These are phyloP conservation scores for Tychaedon coryphoeus DNA, from an alignment of 2,113 vertebrate species.

Conservation along the genomic window DNA sequence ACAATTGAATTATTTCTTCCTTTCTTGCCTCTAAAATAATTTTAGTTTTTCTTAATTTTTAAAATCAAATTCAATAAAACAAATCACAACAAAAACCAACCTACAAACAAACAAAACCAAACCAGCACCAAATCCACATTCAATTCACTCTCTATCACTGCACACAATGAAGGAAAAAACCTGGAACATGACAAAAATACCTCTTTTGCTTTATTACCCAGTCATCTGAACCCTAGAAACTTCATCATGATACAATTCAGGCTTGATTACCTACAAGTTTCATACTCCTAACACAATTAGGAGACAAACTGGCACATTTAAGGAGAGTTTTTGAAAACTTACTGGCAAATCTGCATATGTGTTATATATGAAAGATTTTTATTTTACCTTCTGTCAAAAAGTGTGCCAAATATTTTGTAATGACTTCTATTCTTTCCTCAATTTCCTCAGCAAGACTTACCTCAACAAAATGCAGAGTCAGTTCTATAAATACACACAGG, in stretches of 20 bases:
- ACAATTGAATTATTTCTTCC: background rate
- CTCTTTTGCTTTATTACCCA: background rate
- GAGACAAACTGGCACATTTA: background rate
- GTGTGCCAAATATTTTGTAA: background rate
- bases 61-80: background rate
- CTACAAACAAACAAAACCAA: background rate
- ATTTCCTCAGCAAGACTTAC: background rate
- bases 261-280: background rate
- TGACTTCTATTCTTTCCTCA: background rate
- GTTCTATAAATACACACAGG: background rate
- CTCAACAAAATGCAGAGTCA: background rate
- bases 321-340: background rate
- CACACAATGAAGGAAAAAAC: background rate
- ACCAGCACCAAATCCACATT: background rate
- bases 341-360: background rate
- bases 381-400: background rate
- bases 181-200: background rate
- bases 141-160: background rate
- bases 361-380: background rate
- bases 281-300: background rate
- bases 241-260: background rate
- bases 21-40: background rate
- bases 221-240: background rate
- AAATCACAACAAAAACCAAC: background rate
- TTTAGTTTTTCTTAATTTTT: background rate